Evolutionary conservation across 2,797 vertebrate species (phyloP).

Genomic region (Poeciliopsis presidionis): DNA sequence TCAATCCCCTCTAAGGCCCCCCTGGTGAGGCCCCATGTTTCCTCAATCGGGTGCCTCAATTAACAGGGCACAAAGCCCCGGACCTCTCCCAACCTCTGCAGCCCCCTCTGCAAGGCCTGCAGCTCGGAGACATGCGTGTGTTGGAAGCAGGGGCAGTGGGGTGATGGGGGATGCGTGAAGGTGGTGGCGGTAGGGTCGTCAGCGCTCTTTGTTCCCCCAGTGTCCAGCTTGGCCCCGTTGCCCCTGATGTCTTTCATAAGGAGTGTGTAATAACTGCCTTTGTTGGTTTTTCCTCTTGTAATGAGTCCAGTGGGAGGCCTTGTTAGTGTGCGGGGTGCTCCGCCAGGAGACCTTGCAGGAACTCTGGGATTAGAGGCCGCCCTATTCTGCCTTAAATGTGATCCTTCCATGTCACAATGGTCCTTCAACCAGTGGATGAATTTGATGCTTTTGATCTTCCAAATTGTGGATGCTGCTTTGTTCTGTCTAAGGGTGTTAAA

Average conservation of each 20-base stretch:
- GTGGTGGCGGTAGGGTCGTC: conserved; percentile 44
- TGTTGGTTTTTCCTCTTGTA: conserved; percentile 76
- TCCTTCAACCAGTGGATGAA: conserved; percentile 58
- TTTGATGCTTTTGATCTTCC: conserved; percentile 59
- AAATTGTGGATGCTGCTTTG: conserved; percentile 48
- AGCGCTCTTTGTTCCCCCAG: conserved; percentile 64
- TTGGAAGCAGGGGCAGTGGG: conserved; percentile 31
- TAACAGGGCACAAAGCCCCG: conserved; percentile 64
- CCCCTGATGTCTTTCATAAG: conserved; percentile 69
- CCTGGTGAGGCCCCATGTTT: conserved; percentile 59
- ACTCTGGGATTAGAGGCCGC: conserved; percentile 64
- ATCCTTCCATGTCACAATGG: conserved; percentile 56
- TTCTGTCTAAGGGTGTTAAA: conserved; percentile 38
- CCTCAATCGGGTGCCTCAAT: conserved; percentile 68
- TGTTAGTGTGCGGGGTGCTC: conserved; percentile 66
- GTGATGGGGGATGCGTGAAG: conserved; percentile 21
- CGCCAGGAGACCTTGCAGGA: conserved; percentile 64
- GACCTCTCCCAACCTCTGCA: conserved; percentile 43
- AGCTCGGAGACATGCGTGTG: conserved; percentile 40
- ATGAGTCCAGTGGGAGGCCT: conserved; percentile 72
- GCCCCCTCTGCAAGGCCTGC: conserved; percentile 38
- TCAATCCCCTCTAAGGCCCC: background rate
- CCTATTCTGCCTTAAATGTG: conserved; percentile 53
- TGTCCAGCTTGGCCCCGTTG: conserved; percentile 73
- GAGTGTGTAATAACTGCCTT: conserved; percentile 77